Base-by-base conservation (phyloP, 1,140 invertebrate species). In the Polyergus mexicanus region DNA sequence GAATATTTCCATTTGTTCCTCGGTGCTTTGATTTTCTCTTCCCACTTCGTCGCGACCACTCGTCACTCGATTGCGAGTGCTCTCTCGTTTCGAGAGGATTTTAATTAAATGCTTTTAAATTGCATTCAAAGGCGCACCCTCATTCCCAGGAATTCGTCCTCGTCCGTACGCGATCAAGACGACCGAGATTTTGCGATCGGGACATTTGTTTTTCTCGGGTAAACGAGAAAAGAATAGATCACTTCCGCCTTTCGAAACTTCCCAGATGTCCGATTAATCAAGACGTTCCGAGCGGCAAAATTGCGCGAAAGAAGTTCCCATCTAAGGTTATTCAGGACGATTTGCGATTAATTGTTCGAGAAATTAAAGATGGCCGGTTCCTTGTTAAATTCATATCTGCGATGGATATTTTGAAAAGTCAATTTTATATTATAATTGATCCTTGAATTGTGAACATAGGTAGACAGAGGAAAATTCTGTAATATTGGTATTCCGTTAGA, bases 51-150 rank as follows among this genome's bases (percentile, higher is more conserved):
- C 81, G 47, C 47, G 38, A 60, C 60, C 72, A 77, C 84, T 89
- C 88, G 66, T 78, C 88, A 78, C 86, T 88, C 87, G 86, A 75
- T 81, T 85, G 75, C 88, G 75, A 83, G 86, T 84, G 75, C 65
- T 81, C 65, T 81, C 80, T 81, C 60, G 62, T 13, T 88, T 90
- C 88, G 78, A 90, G 85, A 28, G 80, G 85, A 90, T 85, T 90
- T 87, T 89, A 90, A 90, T 90, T 90, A 90, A 90, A 89, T 85
- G 63, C 89, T 87, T 60, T 41, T n/a, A n/a, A n/a, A n/a, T n/a
- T 44, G 76, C 66, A 60, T 56, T 77, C 72, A 63, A 74, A 87
- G 77, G 76, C 75, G 25, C 65, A 16, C 13, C 5, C 5, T 75
- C 63, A 69, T 76, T 86, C 77, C 38, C 32, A 58, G 35, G 62